A percentile compares a stretch with the other conserved stretches of the same genome.
Evolutionary conservation across 2,888 invertebrate genomes (phyloP).

Genomic region (Thera britannica): DNA sequence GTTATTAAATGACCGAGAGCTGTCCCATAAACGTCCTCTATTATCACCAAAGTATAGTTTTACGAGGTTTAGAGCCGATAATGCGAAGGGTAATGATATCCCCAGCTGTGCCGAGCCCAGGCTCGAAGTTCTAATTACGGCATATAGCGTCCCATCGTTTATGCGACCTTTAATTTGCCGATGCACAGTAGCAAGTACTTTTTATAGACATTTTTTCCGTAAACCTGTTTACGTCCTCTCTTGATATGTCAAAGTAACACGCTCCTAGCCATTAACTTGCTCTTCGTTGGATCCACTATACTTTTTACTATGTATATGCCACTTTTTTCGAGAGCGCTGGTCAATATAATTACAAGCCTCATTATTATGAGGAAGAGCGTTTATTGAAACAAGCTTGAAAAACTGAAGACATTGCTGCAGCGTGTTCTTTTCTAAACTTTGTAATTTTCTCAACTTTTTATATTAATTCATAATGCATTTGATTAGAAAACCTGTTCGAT

Average conservation of each 20-base stretch:
- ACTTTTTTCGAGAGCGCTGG: slow-evolving; percentile 59
- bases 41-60: slow-evolving; percentile 44
- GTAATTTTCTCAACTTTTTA: slow-evolving; percentile 48
- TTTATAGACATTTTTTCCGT: slow-evolving; percentile 50
- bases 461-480: slow-evolving; percentile 45
- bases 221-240: slow-evolving; percentile 74
- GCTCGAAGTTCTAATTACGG: slow-evolving; percentile 65
- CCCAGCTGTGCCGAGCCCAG: slow-evolving; percentile 44
- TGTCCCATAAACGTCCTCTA: slow-evolving; percentile 41
- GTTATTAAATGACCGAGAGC: slow-evolving; percentile 53
- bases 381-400: slow-evolving; percentile 50
- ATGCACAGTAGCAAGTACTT: slow-evolving; percentile 51
- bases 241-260: slow-evolving; percentile 80
- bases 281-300: slow-evolving; percentile 59
- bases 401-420: slow-evolving; percentile 43
- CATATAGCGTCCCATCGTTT: slow-evolving; percentile 59
- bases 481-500: slow-evolving; percentile 53
- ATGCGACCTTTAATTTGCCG: slow-evolving; percentile 73
- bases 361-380: slow-evolving; percentile 60
- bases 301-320: slow-evolving; percentile 53
- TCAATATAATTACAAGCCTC: slow-evolving; percentile 71
- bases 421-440: slow-evolving; percentile 41
- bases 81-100: slow-evolving; percentile 54
- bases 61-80: slow-evolving; percentile 37
- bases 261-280: slow-evolving; percentile 69